These are phyloP conservation scores for Drosophila ustulata DNA, from an alignment of 2,888 invertebrate genomes.

Conservation along the genomic window DNA sequence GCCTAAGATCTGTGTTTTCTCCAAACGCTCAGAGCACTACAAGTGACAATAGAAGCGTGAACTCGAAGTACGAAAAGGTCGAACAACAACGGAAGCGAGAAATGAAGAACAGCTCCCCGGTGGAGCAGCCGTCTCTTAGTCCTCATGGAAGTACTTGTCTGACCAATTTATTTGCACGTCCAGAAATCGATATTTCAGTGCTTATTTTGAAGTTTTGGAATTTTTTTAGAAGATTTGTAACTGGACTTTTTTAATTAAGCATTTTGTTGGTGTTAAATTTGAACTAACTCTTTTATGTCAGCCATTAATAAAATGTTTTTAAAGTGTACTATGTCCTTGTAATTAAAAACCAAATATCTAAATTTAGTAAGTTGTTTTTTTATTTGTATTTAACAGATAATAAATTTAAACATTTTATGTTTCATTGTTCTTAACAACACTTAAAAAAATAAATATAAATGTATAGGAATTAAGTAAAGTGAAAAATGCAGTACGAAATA, in stretches of 20 bases:
- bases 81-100: background rate
- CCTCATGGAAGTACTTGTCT: constrained; percentile 71
- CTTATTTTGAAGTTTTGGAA: constrained; percentile 69
- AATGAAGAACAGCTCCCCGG: constrained; percentile 37
- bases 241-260: background rate
- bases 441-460: too few relatives aligned
- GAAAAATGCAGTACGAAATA: too few relatives aligned
- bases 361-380: too few relatives aligned
- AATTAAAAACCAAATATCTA: too few relatives aligned
- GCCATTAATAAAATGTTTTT: background rate
- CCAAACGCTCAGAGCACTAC: constrained; percentile 43
- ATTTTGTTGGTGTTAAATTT: background rate
- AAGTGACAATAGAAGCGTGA: background rate
- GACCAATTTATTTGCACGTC: constrained; percentile 69
- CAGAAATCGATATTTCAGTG: constrained; percentile 76
- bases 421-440: too few relatives aligned
- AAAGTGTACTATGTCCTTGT: too few relatives aligned
- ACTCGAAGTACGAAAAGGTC: background rate
- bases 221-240: constrained; percentile 37
- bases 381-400: too few relatives aligned
- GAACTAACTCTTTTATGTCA: background rate
- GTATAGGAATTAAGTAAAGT: too few relatives aligned
- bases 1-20: constrained; percentile 57
- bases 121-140: constrained; percentile 41
- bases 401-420: too few relatives aligned